Base-by-base conservation (phyloP, 2,113 vertebrate genomes). In the Neolamprologus caudopunctatus region DNA sequence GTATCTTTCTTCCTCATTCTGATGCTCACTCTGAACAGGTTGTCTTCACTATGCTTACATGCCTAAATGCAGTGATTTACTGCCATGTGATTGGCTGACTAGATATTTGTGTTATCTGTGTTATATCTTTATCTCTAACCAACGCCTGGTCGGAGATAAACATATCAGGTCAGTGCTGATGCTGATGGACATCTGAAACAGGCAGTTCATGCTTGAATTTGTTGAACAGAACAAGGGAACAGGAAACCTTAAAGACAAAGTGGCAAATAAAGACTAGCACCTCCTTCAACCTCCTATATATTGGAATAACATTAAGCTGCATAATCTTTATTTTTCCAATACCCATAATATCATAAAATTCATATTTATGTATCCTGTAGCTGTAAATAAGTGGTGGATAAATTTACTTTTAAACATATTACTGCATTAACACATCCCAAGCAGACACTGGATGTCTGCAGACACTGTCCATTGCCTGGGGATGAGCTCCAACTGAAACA, bases 121-220 rank as follows among this genome's bases (percentile, higher is more conserved):
- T 58, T 58, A 71, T 71, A 14, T 71, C 35, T 1, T 71, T 71
- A 24, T 63, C 16, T 63, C 58, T 63, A 2, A 63, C 58, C 58
- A 63, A 35, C 0, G 0, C 31, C 58, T 0, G 2, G 58, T 63
- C 1, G 2, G 0, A 63, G 28, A 33, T 1, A 63, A 63, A 63
- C 1, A 7, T 63, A 63, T 63, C 5, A 63, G 58, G 28, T 35
- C 28, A 35, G 33, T 35, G 58, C 58, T 66, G 61, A 68, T 68
- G 35, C 63, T 68, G 63, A 71, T 71, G 35, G 66, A 42, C 11
- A 68, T n/a, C 66, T 71, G 66, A 71, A 71, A 42, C 37, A 24
- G 8, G 66, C 37, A 71, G n/a, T 24, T 71, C 37, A 71, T 42
- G 37, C 66, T 42, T 71, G 66, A 71, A 71, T 71, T 24, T 71